A percentile compares a stretch with the other conserved stretches of the same genome.
Evolutionary conservation across 2,888 invertebrate species (phyloP).

Genomic region (Thysanoteuthis rhombus): DNA sequence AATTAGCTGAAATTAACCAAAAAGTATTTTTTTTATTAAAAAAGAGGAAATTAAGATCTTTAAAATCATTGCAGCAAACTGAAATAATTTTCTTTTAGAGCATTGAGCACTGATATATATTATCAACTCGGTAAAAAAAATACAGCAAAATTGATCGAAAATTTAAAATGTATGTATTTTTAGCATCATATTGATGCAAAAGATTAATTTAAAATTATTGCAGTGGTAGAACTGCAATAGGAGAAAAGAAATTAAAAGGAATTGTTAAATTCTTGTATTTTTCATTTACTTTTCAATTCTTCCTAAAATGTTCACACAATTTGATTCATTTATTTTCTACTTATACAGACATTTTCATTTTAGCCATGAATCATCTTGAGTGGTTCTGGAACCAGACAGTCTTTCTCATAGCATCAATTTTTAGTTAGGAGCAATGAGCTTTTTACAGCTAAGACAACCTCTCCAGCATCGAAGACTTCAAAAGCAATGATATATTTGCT

Average conservation of each 20-base stretch:
- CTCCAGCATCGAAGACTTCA: not conserved
- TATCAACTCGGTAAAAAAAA: not conserved
- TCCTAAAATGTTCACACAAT: not conserved
- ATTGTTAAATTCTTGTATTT: not conserved
- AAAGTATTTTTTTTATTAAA: not conserved
- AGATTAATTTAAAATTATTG: not conserved
- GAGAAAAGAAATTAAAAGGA: not conserved
- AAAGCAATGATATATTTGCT: not conserved
- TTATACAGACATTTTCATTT: too few relatives aligned
- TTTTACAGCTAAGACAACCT: not conserved
- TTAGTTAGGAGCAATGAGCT: not conserved
- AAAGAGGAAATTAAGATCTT: not conserved
- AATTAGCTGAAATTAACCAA: not conserved
- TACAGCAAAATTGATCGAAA: not conserved
- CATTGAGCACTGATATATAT: not conserved
- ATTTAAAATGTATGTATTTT: not conserved
- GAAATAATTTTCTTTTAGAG: not conserved
- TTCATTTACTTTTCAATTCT: not conserved
- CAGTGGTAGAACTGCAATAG: not conserved
- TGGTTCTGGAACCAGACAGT: not conserved
- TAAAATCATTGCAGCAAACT: not conserved
- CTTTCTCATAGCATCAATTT: not conserved
- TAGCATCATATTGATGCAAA: not conserved
- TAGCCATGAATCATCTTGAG: not conserved
- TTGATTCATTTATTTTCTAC: not conserved